phyloP scores from a whole-genome alignment of 2,888 invertebrate species.

The Coelopa pilipes region DNA sequence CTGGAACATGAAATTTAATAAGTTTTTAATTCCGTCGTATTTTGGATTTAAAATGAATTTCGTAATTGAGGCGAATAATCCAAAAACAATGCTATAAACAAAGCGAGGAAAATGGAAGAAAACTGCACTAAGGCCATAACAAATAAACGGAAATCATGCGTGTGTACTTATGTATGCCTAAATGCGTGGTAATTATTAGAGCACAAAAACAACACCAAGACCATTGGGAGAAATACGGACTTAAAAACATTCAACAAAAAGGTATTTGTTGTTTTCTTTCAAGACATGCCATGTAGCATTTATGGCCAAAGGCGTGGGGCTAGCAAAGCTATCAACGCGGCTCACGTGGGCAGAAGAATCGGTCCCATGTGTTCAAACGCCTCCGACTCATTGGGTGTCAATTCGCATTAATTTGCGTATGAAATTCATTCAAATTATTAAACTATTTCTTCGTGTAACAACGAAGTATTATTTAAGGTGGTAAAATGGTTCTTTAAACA shows the following conservation, averaged over 20 bases:
- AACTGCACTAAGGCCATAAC: background rate
- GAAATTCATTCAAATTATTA: too few relatives aligned
- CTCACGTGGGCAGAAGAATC: constrained; percentile 4
- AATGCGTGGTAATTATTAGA: constrained; percentile 31
- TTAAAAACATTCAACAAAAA: background rate
- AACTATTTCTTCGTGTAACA: too few relatives aligned
- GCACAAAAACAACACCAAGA: constrained; percentile 10
- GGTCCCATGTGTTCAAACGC: background rate
- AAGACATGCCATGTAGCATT: constrained; percentile 1
- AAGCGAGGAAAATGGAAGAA: background rate
- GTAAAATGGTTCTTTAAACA: too few relatives aligned
- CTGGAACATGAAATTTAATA: background rate
- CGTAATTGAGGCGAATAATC: background rate
- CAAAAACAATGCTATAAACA: background rate
- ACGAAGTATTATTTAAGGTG: too few relatives aligned
- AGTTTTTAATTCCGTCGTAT: background rate
- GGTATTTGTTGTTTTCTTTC: background rate
- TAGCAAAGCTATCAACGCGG: background rate
- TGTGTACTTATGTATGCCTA: background rate
- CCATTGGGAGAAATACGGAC: background rate
- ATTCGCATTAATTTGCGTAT: background rate
- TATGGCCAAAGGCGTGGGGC: constrained; percentile 17
- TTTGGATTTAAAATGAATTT: background rate
- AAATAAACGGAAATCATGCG: background rate
- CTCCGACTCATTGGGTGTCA: background rate